Evolutionary conservation across 37 sponge, comb jelly and placozoan species (phyloP).

Genomic region (Diacarnus erythraeanus): DNA sequence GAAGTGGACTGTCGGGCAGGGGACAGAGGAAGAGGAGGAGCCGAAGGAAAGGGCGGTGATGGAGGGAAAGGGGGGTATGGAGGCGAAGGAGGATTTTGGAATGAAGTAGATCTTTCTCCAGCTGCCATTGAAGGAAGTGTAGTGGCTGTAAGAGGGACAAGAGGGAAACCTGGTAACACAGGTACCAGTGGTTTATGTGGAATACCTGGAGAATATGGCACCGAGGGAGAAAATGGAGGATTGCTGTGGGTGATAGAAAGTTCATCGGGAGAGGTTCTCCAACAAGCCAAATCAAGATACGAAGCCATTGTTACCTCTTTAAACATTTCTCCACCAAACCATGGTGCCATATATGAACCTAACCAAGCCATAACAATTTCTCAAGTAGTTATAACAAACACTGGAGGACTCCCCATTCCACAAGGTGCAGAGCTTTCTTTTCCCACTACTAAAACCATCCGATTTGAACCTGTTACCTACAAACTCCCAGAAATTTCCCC

Average conservation of each 20-base stretch:
- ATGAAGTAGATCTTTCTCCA: constrained; percentile 33
- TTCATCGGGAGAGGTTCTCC: constrained; percentile 1
- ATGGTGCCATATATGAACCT: constrained; percentile 60
- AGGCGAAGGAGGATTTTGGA: constrained; percentile 47
- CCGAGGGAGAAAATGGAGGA: constrained; percentile 41
- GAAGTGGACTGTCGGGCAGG: constrained; percentile 69
- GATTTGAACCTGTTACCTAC: constrained; percentile 61
- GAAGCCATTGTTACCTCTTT: constrained; percentile 41
- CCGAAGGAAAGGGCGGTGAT: constrained; percentile 50
- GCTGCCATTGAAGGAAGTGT: not conserved
- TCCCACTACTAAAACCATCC: constrained; percentile 60
- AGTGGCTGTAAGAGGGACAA: constrained; percentile 8
- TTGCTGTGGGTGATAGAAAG: constrained; percentile 47
- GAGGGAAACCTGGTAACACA: constrained; percentile 41
- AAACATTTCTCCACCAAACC: not conserved
- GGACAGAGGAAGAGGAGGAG: constrained; percentile 40
- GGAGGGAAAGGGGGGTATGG: constrained; percentile 68
- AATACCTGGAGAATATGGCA: constrained; percentile 29
- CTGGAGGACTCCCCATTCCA: constrained; percentile 69
- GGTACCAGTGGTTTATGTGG: constrained; percentile 35
- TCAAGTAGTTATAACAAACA: constrained; percentile 34
- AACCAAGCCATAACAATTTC: constrained; percentile 46
- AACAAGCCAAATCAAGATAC: constrained; percentile 32
- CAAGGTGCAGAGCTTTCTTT: constrained; percentile 64
- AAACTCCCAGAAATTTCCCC: constrained; percentile 55